Evolutionary conservation across 2,797 vertebrate genomes (phyloP), one percentile per base, ranked within the genome.

Genomic region (Cyprinella venusta): DNA sequence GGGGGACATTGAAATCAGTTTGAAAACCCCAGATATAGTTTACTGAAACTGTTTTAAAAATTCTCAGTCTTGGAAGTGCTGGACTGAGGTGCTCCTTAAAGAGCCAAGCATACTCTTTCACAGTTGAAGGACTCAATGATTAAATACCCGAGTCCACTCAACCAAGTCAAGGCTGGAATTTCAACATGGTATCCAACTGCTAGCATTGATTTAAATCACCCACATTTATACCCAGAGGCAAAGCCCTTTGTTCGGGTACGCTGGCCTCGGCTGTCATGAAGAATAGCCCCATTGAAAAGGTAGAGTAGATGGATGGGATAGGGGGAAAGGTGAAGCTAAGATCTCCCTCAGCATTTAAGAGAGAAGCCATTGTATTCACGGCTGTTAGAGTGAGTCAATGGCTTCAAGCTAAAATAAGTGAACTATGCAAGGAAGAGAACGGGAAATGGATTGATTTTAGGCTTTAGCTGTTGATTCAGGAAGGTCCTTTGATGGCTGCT

Each of bases 211-310:
- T 79, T 71, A 54, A 63, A 83, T 80, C 76, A 36, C 30, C 76
- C 64, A 76, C 79, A 84, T 54, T 13, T 48, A 54, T 85, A n/a
- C 24, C 26, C 45, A 79, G 24, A 54, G 68, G 6, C 42, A 42
- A 80, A 82, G 61, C 8, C 70, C 65, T 70, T 83, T 85, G 86
- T 82, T 67, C 59, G 76, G 84, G 88, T 88, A 81, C 21, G 79
- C 84, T 85, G 83, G 65, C 48, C 82, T 86, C 67, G 26, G 24
- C 48, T 83, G 38, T 76, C 65, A 30, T 70, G 79, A 89, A 95
- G 90, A 95, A 95, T 93, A 85, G 90, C 83, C 2, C 88, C 76
- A 91, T 94, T 95, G 92, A 94, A 87, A 48, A 88, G 85, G 85
- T 82, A 80, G 82, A 77, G 26, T 48, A 83, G 85, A 82, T 81